Base-by-base conservation (phyloP, 2,797 vertebrate genomes). In the Oreonectes daqikongensis region DNA sequence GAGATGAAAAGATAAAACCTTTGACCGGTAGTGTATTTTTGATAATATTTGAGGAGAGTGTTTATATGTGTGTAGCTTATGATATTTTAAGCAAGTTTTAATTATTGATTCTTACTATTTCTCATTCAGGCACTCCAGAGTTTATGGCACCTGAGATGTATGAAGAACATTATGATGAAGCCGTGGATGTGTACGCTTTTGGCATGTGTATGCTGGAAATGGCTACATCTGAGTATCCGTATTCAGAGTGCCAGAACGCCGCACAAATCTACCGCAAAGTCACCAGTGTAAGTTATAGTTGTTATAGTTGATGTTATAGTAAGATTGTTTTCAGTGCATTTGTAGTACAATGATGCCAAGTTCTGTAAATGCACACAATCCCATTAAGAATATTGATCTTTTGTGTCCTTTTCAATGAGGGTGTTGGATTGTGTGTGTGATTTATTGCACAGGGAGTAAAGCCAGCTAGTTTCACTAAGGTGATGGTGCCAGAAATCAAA, bases 131-230 rank as follows among this genome's bases (percentile, higher is more conserved):
- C 28, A 99, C 97, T 53, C 98, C 98, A 0, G 98, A 99, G 88
- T 99, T 99, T 89, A 99, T 99, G 98, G 98, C 98, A 0, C 98
- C 98, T 0, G 98, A 99, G 88, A 99, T 99, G 98, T 99, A 99
- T 0, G 98, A 99, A 86, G 98, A 99, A 53, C 97, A 99, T 87
- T 99, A 99, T 0, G 96, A 99, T 7, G 97, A 99, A 84, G 94
- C 96, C 0, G 98, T 99, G 75, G 98, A 99, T 4, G 98, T 99
- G 68, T 99, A 99, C 0, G 98, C 98, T 4, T 99, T 99, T 40
- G 98, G 98, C 79, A 99, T 99, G 98, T 99, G 98, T 84, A 99
- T 99, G 98, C 86, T 99, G 85, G 98, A 99, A 92, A 99, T 99
- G 98, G 98, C 98, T 83, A 99, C 98, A 59, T 99, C 98, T 10